Base-by-base conservation (phyloP, 2,113 vertebrate genomes). In the Phycodurus eques region DNA sequence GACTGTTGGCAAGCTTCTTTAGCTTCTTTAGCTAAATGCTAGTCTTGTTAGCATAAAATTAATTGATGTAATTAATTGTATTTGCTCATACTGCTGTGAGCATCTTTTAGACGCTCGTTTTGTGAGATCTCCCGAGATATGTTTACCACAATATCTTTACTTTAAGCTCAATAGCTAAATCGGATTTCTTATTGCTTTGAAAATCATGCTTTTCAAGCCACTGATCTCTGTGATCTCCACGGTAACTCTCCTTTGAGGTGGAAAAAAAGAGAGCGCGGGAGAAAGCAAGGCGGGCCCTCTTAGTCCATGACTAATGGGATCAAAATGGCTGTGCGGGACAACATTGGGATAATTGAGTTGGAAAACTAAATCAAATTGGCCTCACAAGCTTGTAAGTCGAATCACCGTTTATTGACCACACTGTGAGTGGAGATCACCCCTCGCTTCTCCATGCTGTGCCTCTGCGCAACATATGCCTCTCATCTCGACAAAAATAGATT, bases 271-370 rank as follows among this genome's bases (percentile, higher is more conserved):
- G 35, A 17, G 53, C 53, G 3, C 2, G 14, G 59, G 31, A 61
- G 33, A 61, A 61, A 61, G 59, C 14, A 6, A 33, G 59, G 35
- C 31, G 31, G 84, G 60, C 72, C 67, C 76, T 85, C 42, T 27
- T 78, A 75, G 78, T 79, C 77, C 65, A 66, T 78, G 82, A 75
- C 73, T 82, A 83, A 83, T 77, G 39, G 77, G 78, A 82, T 84
- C 77, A 81, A 77, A 76, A 77, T 77, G 73, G 67, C 67, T 73
- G 64, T 60, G 51, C 44, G 66, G 66, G 82, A 67, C 80, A 75
- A 76, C 71, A 78, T 86, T 73, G 19, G 33, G 70, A 71, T 80
- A 73, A 87, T 79, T 82, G 77, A 84, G 76, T 83, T 83, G 70
- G 59, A 81, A 65, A 57, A 54, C 64, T 59, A 70, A 71, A 83